These are phyloP conservation scores for Echeneis naucrates DNA, from an alignment of 2,797 vertebrate genomes.

Conservation along the genomic window DNA sequence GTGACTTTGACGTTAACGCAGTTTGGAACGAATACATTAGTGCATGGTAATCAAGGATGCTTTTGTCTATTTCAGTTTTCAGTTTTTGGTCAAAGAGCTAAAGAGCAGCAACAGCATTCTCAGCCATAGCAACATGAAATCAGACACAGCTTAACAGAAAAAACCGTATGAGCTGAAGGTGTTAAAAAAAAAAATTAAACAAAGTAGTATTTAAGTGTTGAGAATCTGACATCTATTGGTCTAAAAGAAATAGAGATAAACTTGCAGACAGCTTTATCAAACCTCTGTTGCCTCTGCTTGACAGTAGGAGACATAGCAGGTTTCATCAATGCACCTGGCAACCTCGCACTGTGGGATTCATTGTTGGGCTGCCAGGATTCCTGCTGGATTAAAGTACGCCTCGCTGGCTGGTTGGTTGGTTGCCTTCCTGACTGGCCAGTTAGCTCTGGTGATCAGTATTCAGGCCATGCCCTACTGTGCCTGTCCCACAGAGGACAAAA, in stretches of 20 bases:
- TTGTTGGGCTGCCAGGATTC: conserved; percentile 43
- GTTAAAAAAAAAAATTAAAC: neutral
- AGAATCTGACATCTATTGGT: neutral
- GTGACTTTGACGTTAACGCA: conserved; percentile 19
- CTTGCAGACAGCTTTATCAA: conserved; percentile 44
- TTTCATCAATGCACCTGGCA: conserved; percentile 47
- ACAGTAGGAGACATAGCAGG: conserved; percentile 53
- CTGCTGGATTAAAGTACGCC: conserved; percentile 54
- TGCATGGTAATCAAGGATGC: neutral
- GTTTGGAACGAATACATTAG: conserved; percentile 1
- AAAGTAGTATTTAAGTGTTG: neutral
- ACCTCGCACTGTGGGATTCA: conserved; percentile 41
- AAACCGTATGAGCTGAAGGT: neutral
- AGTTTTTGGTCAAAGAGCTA: neutral
- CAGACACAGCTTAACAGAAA: neutral
- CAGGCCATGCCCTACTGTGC: conserved; percentile 61
- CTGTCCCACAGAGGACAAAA: conserved; percentile 62
- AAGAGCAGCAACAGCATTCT: neutral
- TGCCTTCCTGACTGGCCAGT: conserved; percentile 39
- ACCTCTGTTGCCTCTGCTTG: conserved; percentile 39
- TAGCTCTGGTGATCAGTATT: conserved; percentile 69
- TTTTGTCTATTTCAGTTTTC: neutral
- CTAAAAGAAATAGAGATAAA: neutral
- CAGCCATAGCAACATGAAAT: conserved; percentile 2
- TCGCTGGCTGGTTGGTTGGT: conserved; percentile 40